Base-by-base conservation (phyloP, 2,113 vertebrate genomes). In the Oriolus oriolus region DNA sequence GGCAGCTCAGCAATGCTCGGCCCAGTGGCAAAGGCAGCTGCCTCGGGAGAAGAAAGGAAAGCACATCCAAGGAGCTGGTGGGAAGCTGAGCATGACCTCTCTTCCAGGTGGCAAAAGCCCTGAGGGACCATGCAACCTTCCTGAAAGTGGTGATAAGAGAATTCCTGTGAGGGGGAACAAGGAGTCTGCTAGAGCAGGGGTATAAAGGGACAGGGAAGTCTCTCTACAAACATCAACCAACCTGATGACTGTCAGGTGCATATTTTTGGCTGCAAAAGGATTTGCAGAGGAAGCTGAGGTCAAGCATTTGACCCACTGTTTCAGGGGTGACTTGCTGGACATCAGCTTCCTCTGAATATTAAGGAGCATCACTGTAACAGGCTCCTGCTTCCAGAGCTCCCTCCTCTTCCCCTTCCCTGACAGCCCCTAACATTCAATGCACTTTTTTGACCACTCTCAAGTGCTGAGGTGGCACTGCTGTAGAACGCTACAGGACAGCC, bases 141-240 rank as follows among this genome's bases (percentile, higher is more conserved):
- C 73, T 95, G 41, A 91, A 97, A 87, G 90, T 73, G 45, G 23
- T 54, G 15, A 69, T 94, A 52, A 60, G 54, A 75, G 79, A 89
- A 61, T 79, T 97, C 71, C 71, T 83, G 65, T 93, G 75, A 96
- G 87, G 84, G 53, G 47, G 23, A 84, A 59, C 68, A 73, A 1
- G 30, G 65, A 33, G 33, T 45, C 39, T 83, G 57, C 39, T 21
- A 59, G n/a, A 13, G 9, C 13, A 20, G 37, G 22, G 28, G 27
- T 52, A 20, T 39, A 14, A 7, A 16, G 47, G 23, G 9, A n/a
- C 19, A 42, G 45, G 28, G 41, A 22, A 20, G 19, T 57, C 13
- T 77, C 50, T 45, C 63, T 28, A 6, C 19, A 19, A 26, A 21
- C 13, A 33, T 13, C 61, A 75, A 3, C 11, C n/a, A 41, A 23